Evolutionary conservation across 2,113 vertebrate genomes (phyloP), one percentile per base, ranked within the genome.

Genomic region (Xyliphius kryptos): DNA sequence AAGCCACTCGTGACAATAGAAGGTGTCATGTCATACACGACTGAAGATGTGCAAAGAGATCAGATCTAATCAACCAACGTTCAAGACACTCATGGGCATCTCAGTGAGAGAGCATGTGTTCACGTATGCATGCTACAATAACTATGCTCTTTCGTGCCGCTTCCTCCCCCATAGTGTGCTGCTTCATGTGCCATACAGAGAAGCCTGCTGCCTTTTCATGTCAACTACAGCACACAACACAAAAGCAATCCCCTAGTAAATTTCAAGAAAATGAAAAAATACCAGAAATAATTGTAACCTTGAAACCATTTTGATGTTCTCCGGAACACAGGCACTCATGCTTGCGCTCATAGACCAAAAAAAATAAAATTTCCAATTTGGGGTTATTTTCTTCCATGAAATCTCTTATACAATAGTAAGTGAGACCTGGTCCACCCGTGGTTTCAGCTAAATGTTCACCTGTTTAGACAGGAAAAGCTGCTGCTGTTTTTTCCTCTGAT

Each of bases 261-360:
- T n/a, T n/a, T n/a, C 46, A 66, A 67, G 50, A 64, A 54, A 69
- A 60, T 60, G 44, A 60, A 69, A 66, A 72, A 64, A 69, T 70
- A 63, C 66, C 65, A 63, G 55, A 70, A 67, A 70, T 73, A 70
- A 76, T 73, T 76, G 68, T 68, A 66, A 68, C 71, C 68, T 65
- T 64, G 53, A 71, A 76, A 73, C 70, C 61, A 59, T 70, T 75
- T 70, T 68, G 71, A 68, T 71, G 68, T 71, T 63, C 43, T 32
- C 22, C 4, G 5, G n/a, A 46, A 32, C 61, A 53, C 50, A 44
- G 6, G 12, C 48, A 32, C 37, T 15, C 37, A 37, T 7, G 50
- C 44, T 19, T 1, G 2, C 3, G 0, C 4, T 9, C 20, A 17
- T 4, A 36, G n/a, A n/a, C n/a, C n/a, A n/a, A n/a, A n/a, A n/a